Evolutionary conservation across 2,113 vertebrate species (phyloP), one percentile per base, ranked within the genome.

Genomic region (Cygnus buccinator): DNA sequence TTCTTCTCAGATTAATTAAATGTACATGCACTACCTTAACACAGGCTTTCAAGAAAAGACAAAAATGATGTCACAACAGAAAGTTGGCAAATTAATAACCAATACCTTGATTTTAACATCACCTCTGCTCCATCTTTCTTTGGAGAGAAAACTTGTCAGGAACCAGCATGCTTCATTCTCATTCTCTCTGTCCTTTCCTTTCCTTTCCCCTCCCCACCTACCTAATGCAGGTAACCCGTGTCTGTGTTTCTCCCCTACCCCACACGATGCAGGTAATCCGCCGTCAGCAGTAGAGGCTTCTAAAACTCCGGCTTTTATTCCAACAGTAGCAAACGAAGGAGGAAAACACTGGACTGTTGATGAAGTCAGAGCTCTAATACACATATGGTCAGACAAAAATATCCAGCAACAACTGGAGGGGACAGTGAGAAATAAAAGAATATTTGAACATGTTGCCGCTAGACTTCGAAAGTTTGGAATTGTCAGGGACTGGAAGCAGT

Each of bases 401-500:
- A 97, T 99, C 70, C 98, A 98, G 58, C 97, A 98, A 62, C 98
- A 99, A 94, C 97, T 99, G 52, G 98, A 99, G 82, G 98, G 98
- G 78, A 98, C 99, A 16, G 97, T 99, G 25, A 98, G 98, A 93
- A 99, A 99, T 97, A 99, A 99, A 97, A 98, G 97, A 87, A 98
- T 99, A 97, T 99, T 99, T 98, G 98, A 99, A 88, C 98, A 99
- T 93, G 99, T 99, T 98, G 98, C 99, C 58, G 96, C 96, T 39
- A 98, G 98, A 80, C 99, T 99, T 96, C 98, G 99, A 43, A 98
- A 97, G 91, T 98, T 97, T 3, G 99, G 99, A 59, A 98, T 99
- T 95, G 98, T 99, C 25, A 98, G 99, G 94, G 98, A 99, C 97
- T 99, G 99, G 99, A 99, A 98, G 87, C 99, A 99, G 66, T 99